A percentile compares a stretch with the other conserved stretches of the same genome.
These are phyloP conservation scores for Artibeus jamaicensis DNA, from an alignment of 2,797 vertebrate species.

Conservation along the genomic window DNA sequence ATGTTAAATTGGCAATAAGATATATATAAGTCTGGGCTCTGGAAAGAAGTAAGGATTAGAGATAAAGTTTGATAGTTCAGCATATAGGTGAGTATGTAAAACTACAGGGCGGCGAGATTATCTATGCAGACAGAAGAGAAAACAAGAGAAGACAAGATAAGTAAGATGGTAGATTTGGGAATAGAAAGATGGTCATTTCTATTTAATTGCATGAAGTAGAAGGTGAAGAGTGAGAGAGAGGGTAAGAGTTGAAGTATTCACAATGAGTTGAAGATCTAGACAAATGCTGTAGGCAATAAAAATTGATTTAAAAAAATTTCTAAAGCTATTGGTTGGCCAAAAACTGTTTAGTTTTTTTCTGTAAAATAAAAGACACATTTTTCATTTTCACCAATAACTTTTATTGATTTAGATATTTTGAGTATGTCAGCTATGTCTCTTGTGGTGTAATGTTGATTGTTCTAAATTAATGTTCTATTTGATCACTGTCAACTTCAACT, in stretches of 20 bases:
- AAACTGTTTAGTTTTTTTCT: not conserved
- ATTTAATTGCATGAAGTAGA: not conserved
- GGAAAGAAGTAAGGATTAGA: not conserved
- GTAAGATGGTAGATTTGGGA: not conserved
- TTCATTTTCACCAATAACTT: not conserved
- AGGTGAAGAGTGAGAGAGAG: not conserved
- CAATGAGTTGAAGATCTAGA: not conserved
- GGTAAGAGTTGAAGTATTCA: not conserved
- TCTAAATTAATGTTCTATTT: not conserved
- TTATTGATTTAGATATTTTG: not conserved
- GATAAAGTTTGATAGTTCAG: not conserved
- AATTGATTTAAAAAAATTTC: not conserved
- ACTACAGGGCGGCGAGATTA: not conserved
- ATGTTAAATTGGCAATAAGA: not conserved
- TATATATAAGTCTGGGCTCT: not conserved
- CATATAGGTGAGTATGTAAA: not conserved
- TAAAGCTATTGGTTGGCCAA: not conserved
- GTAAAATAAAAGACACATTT: not conserved
- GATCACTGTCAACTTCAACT: not conserved
- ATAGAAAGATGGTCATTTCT: not conserved
- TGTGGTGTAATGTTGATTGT: not conserved
- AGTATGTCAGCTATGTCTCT: not conserved
- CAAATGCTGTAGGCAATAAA: not conserved
- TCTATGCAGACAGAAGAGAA: not conserved
- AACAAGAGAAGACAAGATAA: not conserved